A percentile compares a stretch with the other conserved stretches of the same genome.
phyloP scores from a whole-genome alignment of 2,888 invertebrate genomes.

The Psylliodes chrysocephalus region DNA sequence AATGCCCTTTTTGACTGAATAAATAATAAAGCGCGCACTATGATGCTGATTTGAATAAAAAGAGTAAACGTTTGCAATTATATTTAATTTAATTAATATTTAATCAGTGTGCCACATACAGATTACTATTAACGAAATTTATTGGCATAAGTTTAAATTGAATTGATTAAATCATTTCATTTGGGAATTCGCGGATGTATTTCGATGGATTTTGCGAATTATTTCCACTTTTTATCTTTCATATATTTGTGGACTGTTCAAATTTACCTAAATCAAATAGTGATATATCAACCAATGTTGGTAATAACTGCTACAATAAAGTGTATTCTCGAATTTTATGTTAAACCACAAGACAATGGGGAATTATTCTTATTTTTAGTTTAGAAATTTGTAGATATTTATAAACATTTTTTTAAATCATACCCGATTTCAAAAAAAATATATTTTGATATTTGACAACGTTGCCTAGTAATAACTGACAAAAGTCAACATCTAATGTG shows the following conservation, averaged over 20 bases:
- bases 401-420: no score
- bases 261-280: background rate
- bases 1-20: background rate
- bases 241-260: background rate
- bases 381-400: no score
- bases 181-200: constrained; percentile 1
- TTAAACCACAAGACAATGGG: no score
- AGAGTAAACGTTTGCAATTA: constrained; percentile 18
- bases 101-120: constrained; percentile 4
- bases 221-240: background rate
- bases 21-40: background rate
- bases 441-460: no score
- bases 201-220: background rate
- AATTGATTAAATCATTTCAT: constrained; percentile 15
- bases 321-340: no score
- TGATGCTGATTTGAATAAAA: constrained; percentile 19
- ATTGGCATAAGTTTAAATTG: constrained; percentile 4
- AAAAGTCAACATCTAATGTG: no score
- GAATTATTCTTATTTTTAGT: no score
- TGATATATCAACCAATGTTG: no score
- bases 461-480: no score
- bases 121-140: constrained; percentile 19
- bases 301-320: no score
- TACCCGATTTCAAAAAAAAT: no score
- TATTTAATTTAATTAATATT: constrained; percentile 17